phyloP scores from a whole-genome alignment of 2,113 vertebrate species.

The Syngnathoides biaculeatus region DNA sequence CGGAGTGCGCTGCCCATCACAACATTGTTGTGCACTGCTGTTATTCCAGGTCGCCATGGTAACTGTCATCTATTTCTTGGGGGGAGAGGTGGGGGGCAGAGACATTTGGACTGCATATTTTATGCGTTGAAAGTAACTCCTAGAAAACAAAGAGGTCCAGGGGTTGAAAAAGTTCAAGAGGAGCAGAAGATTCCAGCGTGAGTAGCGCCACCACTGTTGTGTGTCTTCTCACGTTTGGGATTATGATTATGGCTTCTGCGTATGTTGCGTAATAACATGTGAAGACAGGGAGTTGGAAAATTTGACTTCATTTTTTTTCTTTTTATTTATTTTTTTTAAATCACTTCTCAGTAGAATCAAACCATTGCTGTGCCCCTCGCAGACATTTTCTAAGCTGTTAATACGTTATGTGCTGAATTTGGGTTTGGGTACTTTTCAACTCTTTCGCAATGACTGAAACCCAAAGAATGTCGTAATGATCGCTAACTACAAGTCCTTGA shows the following conservation, averaged over 20 bases:
- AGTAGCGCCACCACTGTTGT: slow-evolving; percentile 24
- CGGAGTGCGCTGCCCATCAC: slow-evolving; percentile 64
- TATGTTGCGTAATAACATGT: slow-evolving; percentile 17
- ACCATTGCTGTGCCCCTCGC: background rate
- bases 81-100: slow-evolving; percentile 68
- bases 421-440: slow-evolving; percentile 2
- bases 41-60: slow-evolving; percentile 71
- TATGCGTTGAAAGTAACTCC: slow-evolving; percentile 70
- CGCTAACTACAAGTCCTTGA: background rate
- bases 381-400: background rate
- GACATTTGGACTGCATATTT: slow-evolving; percentile 73
- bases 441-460: background rate
- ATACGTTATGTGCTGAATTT: slow-evolving; percentile 4
- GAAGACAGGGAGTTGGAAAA: slow-evolving; percentile 17
- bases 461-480: background rate
- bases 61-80: slow-evolving; percentile 67
- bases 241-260: slow-evolving; percentile 13
- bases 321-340: no score
- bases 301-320: no score
- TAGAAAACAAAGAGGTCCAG: slow-evolving; percentile 33
- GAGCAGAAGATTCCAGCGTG: slow-evolving; percentile 53
- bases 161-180: slow-evolving; percentile 25
- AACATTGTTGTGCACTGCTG: slow-evolving; percentile 69
- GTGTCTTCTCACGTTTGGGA: slow-evolving; percentile 9
- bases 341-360: background rate